phyloP scores from a whole-genome alignment of 1,140 invertebrate genomes.

The Drosophila orosa region DNA sequence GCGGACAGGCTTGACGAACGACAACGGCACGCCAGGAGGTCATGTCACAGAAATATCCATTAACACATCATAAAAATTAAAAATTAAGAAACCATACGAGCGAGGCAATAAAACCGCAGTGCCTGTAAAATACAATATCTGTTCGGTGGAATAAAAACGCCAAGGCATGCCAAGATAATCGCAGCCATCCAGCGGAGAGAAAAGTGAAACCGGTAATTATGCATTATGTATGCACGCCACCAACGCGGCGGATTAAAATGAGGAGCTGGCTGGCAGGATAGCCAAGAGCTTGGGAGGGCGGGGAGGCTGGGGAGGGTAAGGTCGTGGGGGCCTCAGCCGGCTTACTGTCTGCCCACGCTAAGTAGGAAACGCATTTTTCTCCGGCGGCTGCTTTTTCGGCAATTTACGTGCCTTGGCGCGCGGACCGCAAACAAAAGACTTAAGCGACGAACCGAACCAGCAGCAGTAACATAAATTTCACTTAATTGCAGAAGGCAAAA shows the following conservation, averaged over 20 bases:
- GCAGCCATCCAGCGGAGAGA: slow-evolving; percentile 42
- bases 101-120: slow-evolving; percentile 73
- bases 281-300: slow-evolving; percentile 32
- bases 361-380: slow-evolving; percentile 71
- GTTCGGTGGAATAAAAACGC: slow-evolving; percentile 58
- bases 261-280: slow-evolving; percentile 64
- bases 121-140: slow-evolving; percentile 52
- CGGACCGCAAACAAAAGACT: slow-evolving; percentile 78
- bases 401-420: slow-evolving; percentile 74
- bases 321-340: slow-evolving; percentile 7
- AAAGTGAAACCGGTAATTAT: slow-evolving; percentile 83
- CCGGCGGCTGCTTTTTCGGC: slow-evolving; percentile 56
- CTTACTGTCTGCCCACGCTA: slow-evolving; percentile 65
- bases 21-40: slow-evolving; percentile 73
- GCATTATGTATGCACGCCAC: slow-evolving; percentile 82
- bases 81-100: slow-evolving; percentile 81
- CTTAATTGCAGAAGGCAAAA: slow-evolving; percentile 74
- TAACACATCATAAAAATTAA: slow-evolving; percentile 83
- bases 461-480: slow-evolving; percentile 81
- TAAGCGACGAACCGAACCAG: slow-evolving; percentile 79
- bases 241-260: slow-evolving; percentile 78
- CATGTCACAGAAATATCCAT: slow-evolving; percentile 82
- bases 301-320: not conserved
- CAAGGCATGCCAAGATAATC: slow-evolving; percentile 81
- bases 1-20: slow-evolving; percentile 62